These are phyloP conservation scores for Cylindroiulus punctatus DNA, from an alignment of 2,888 invertebrate genomes.

Conservation along the genomic window DNA sequence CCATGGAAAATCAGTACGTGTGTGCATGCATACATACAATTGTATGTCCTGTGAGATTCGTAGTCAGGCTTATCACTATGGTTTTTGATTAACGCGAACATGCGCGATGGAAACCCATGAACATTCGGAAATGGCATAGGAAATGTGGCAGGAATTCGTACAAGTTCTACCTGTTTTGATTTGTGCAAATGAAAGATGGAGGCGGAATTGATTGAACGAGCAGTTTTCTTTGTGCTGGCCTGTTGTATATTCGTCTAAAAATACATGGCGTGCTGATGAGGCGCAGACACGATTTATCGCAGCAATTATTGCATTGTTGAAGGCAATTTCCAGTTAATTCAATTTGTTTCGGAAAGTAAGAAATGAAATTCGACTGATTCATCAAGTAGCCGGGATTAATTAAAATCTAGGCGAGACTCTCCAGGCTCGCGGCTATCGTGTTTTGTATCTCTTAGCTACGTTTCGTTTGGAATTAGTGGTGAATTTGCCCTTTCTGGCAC, in stretches of 20 bases:
- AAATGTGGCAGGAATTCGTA: constrained; percentile 10
- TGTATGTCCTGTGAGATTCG: no score
- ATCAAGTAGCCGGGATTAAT: no score
- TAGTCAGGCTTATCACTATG: background rate
- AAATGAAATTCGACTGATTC: no score
- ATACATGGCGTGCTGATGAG: background rate
- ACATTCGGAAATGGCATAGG: constrained; percentile 15
- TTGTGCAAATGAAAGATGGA: constrained; percentile 15
- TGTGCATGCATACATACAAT: no score
- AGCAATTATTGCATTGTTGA: background rate
- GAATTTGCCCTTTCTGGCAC: no score
- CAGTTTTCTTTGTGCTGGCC: background rate
- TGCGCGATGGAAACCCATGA: background rate
- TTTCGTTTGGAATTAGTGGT: no score
- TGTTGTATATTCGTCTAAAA: no score
- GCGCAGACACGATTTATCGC: background rate
- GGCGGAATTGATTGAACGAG: background rate
- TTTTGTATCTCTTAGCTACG: no score
- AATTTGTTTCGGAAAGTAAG: no score
- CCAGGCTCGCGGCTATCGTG: no score
- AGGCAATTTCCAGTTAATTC: background rate
- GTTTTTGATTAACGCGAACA: background rate
- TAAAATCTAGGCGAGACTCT: no score
- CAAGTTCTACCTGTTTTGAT: constrained; percentile 5
- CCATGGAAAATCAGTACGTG: no score